Evolutionary conservation across 2,113 vertebrate species (phyloP), one percentile per base, ranked within the genome.

Genomic region (Eonycteris spelaea): DNA sequence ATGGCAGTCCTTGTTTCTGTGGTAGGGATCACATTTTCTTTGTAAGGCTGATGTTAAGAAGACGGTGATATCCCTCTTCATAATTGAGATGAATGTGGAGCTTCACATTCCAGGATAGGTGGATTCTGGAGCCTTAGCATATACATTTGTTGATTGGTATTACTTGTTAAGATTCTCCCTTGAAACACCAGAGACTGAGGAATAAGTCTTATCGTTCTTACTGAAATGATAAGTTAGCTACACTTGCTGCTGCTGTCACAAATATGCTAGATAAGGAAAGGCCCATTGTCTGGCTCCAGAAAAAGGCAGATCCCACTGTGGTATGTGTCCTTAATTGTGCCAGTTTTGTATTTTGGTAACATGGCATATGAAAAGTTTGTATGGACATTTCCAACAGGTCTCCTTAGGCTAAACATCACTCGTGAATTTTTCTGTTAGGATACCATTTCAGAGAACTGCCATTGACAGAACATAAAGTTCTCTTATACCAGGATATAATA

Each of bases 401-500:
- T 95, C 40, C 90, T 71, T 83, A 98, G 71, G 70, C 96, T 97
- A 77, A 89, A 51, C 63, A 97, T 94, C 10, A 97, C 95, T 86
- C 73, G 88, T 88, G 94, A 68, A 97, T 97, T 70, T 92, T 33
- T 0, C 45, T 92, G n/a, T 63, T 86, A 53, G 92, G 11, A 0
- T 97, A 98, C 55, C 26, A 38, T 61, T 96, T 90, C 77, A 38
- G 78, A 33, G 96, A 95, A 21, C 8, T 15, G 7, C 48, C 71
- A 0, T 40, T 22, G 1, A 14, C 40, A 48, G 74, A n/a, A 30
- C 97, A 97, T 83, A 98, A 86, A 0, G 70, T 97, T 12, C 73
- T 92, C 45, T 98, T 97, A 51, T 97, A 98, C 97, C 97, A 98
- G 1, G 98, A 97, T 90, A 97, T 97, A 35, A 97, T 24, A 0